Base-by-base conservation (phyloP, 2,113 vertebrate species). In the Heteronetta atricapilla region DNA sequence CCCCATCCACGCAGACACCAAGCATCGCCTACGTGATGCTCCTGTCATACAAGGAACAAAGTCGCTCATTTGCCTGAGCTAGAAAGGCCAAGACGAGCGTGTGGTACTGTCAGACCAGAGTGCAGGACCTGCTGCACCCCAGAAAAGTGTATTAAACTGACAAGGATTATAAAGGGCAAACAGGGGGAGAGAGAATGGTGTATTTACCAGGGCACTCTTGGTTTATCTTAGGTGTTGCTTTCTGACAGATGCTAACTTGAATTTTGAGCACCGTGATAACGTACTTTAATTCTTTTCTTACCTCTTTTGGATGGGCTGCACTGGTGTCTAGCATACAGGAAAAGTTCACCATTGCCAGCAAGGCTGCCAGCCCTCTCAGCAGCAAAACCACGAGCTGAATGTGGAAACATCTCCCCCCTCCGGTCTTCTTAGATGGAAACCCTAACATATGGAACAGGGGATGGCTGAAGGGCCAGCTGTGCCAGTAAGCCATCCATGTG, bases 11-110 rank as follows among this genome's bases (percentile, higher is more conserved):
- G 2, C 2, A 46, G 44, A 19, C n/a, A 22, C 46, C 26, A 42
- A 68, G 29, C 42, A 17, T 34, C 36, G 26, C 0, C 0, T 26
- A 46, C 12, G 4, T 36, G 44, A 76, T 33, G 40, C 26, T 28
- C 77, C 89, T 69, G 55, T 53, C 36, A 2, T 7, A 55, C 40
- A 8, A 66, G 40, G 67, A 83, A 95, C 70, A 60, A 73, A 70
- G 6, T 36, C 53, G 15, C 10, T 86, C 42, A 28, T 22, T 1
- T 70, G 40, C 29, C 79, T 46, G 59, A 77, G 85, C 75, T 80
- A 52, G 75, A 89, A 87, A 69, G 44, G 53, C 58, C 12, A 23
- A 52, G 50, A 70, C 63, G 17, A 67, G 34, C 34, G 74, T 67
- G 7, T n/a, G 68, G 59, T 40, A 14, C 55, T 77, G 28, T n/a